Percentiles rank a stretch among this genome's conserved stretches.
These are phyloP conservation scores for Dicyrtomina minuta DNA, from an alignment of 2,888 invertebrate genomes.

Conservation along the genomic window DNA sequence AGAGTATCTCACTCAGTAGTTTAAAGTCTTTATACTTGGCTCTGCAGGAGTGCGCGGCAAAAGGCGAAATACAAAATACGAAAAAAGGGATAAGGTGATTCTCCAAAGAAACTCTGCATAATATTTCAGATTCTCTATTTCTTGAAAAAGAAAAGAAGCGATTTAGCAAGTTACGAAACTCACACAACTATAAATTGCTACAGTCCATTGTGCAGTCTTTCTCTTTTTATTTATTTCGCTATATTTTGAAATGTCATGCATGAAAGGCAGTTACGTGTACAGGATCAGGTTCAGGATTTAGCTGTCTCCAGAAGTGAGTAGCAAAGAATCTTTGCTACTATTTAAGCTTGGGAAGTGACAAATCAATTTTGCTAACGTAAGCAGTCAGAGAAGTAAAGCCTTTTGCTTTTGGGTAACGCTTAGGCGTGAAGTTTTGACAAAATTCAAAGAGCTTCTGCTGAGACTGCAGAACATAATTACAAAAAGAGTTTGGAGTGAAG, in stretches of 20 bases:
- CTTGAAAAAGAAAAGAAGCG: not conserved
- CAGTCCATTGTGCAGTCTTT: not conserved
- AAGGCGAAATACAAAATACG: not conserved
- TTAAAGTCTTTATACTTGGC: not conserved
- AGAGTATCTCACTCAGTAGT: too few relatives aligned
- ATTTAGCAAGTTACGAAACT: not conserved
- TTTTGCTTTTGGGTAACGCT: too few relatives aligned
- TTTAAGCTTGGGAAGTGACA: not conserved
- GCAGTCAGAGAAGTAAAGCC: not conserved
- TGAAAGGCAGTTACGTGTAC: not conserved
- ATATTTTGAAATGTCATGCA: not conserved
- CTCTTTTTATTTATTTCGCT: not conserved
- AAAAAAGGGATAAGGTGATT: conserved; percentile 1
- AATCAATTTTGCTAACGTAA: conserved; percentile 4
- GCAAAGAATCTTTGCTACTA: not conserved
- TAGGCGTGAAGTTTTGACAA: not conserved
- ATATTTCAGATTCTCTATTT: conserved; percentile 28
- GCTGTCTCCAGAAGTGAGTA: not conserved
- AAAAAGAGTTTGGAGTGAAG: conserved; percentile 18
- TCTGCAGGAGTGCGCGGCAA: not conserved
- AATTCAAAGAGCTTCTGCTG: conserved; percentile 15
- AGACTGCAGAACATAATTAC: conserved; percentile 30
- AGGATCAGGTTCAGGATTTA: not conserved
- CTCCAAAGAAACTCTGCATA: conserved; percentile 32
- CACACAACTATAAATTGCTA: not conserved